Conservation (phyloP, 2,888 invertebrate genomes). For the Himalopsyche kuldschensis region DNA sequence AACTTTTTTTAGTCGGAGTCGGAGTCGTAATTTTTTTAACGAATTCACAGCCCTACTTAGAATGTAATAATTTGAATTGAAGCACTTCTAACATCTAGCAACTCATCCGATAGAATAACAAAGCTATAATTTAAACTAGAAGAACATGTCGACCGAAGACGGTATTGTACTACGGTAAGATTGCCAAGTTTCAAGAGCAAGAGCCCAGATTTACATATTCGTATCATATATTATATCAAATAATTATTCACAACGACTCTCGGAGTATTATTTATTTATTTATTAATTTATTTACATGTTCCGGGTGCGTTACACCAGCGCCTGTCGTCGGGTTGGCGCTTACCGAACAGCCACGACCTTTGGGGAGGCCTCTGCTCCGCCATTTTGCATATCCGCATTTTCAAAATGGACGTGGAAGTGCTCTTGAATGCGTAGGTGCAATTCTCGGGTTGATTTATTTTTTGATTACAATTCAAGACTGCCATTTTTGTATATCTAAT, state of each 20-base stretch:
- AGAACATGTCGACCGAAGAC: not conserved
- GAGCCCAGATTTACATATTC: not conserved
- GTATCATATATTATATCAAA: not conserved
- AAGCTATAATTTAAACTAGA: not conserved
- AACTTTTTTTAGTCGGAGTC: too few relatives aligned
- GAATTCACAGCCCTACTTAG: too few relatives aligned
- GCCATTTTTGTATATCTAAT: too few relatives aligned
- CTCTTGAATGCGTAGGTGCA: not conserved
- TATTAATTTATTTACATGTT: not conserved
- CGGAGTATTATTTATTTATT: not conserved
- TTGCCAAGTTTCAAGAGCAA: not conserved
- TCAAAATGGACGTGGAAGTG: not conserved
- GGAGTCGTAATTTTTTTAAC: too few relatives aligned
- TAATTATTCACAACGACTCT: not conserved
- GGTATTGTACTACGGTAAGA: not conserved
- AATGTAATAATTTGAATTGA: too few relatives aligned
- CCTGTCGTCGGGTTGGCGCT: not conserved
- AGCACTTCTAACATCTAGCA: too few relatives aligned
- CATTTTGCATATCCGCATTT: not conserved
- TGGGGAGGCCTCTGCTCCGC: not conserved
- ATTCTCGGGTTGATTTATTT: not conserved
- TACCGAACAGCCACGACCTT: not conserved
- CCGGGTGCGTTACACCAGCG: not conserved
- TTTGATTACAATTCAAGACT: too few relatives aligned
- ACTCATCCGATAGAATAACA: too few relatives aligned